Evolutionary conservation across 2,888 invertebrate genomes (phyloP), one percentile per base, ranked within the genome.

Genomic region (Maniola hyperantus): DNA sequence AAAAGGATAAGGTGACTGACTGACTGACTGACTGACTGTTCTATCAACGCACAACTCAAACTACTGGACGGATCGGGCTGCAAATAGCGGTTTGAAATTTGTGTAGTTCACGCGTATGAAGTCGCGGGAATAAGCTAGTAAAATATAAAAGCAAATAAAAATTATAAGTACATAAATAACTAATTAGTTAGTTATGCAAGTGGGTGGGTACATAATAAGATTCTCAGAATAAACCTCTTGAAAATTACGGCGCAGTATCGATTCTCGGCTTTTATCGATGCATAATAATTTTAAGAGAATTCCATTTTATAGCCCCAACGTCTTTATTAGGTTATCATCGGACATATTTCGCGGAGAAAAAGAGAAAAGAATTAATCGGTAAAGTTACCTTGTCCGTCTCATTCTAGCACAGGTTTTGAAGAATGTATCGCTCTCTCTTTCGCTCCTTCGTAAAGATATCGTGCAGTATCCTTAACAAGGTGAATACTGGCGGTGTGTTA

Each of bases 401-500:
- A 10, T 34, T 59, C 59, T 34, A 13, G 33, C 34, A 48, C 10
- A 33, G 6, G 10, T 10, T 6, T 6, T 34, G 6, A 11, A 15
- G 34, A 11, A 7, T 57, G 20, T 57, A 57, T 13, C 33, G 59
- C 59, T 48, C 8, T 1, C 59, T 59, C 59, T 33, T 59, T 59
- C 59, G 46, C 59, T 34, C 59, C 33, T 46, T 46, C 20, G 39
- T 34, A 18, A 33, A 34, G 46, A 59, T 46, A 48, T 34, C 46
- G 59, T 57, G 57, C 46, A 59, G 46, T 59, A 59, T 59, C 59
- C 59, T 34, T 59, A 59, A 57, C 57, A 57, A 59, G 59, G 34
- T 59, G 48, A 66, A 44, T 42, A 42, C 67, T 53, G 67, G 65
- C 66, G 71, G 70, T 70, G 70, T 71, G 58, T 66, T 68, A 67